These are phyloP conservation scores for Melanerpes aurifrons DNA, from an alignment of 2,113 vertebrate species.

Conservation along the genomic window DNA sequence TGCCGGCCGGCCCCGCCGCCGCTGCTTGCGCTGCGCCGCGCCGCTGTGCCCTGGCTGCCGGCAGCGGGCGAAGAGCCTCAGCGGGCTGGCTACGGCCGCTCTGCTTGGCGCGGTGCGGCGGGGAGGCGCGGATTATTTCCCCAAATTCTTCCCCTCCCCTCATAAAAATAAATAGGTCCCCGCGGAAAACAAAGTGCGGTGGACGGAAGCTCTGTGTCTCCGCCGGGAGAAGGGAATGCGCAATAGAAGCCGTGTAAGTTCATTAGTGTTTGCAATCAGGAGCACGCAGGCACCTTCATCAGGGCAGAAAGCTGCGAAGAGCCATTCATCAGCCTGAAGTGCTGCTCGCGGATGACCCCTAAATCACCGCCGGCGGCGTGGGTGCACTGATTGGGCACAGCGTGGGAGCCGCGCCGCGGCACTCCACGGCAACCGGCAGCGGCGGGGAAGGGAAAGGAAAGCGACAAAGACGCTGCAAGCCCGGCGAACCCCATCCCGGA, in stretches of 20 bases:
- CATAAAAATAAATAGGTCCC: background rate
- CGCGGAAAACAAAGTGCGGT: background rate
- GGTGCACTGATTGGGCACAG: conserved; percentile 82
- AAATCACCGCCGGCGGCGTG: conserved; percentile 68
- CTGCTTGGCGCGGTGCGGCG: background rate
- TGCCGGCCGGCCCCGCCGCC: background rate
- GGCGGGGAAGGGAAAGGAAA: background rate
- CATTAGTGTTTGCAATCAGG: conserved; percentile 79
- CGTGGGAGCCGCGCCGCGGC: conserved; percentile 65
- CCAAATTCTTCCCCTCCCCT: background rate
- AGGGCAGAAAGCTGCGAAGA: conserved; percentile 73
- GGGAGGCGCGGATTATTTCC: background rate
- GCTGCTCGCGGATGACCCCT: conserved; percentile 80
- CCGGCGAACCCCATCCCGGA: background rate
- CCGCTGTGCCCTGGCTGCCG: background rate
- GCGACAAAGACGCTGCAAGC: background rate
- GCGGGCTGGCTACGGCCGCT: background rate
- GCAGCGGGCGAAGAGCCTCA: background rate
- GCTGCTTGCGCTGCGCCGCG: background rate
- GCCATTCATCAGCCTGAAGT: conserved; percentile 79
- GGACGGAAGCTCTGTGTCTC: background rate
- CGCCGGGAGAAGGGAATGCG: conserved; percentile 45
- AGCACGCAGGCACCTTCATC: conserved; percentile 72
- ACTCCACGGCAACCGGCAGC: conserved; percentile 43
- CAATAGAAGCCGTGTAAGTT: conserved; percentile 67